phyloP scores from a whole-genome alignment of 2,888 invertebrate genomes.

The Serrognathus titanus region DNA sequence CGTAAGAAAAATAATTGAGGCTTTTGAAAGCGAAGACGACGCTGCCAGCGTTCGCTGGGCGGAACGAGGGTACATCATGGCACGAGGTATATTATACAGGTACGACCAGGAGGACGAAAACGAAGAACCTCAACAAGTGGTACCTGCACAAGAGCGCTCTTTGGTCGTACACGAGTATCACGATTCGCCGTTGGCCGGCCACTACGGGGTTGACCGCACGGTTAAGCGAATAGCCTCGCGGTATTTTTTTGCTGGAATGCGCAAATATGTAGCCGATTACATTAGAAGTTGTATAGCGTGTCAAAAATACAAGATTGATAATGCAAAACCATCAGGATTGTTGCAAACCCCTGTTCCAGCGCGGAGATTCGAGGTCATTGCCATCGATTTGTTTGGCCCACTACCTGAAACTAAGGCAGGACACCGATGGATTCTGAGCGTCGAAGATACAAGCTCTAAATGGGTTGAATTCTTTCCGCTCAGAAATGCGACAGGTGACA shows the following conservation, averaged over 20 bases:
- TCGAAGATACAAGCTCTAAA: conserved; percentile 9
- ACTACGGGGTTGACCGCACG: conserved; percentile 19
- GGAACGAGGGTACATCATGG: conserved; percentile 14
- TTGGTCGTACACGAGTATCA: conserved; percentile 17
- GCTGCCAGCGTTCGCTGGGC: conserved; percentile 16
- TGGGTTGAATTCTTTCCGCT: conserved; percentile 40
- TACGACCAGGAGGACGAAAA: conserved; percentile 18
- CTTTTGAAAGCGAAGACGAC: conserved; percentile 11
- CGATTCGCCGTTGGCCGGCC: conserved; percentile 19
- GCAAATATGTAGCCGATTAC: conserved; percentile 1
- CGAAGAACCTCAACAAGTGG: conserved; percentile 15
- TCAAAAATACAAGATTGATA: conserved; percentile 19
- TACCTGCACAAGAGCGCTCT: conserved; percentile 16
- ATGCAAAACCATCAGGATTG: conserved; percentile 22
- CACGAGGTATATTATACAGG: conserved; percentile 21
- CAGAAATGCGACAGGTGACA: conserved; percentile 31
- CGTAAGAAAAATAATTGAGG: conserved; percentile 18
- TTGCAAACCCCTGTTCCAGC: conserved; percentile 17
- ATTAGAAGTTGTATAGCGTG: conserved; percentile 17
- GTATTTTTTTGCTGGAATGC: conserved; percentile 12
- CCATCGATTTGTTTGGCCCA: conserved; percentile 33
- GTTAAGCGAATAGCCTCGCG: conserved; percentile 7
- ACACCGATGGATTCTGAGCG: conserved; percentile 19
- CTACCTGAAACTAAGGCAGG: conserved; percentile 20
- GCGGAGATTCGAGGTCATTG: conserved; percentile 30